Conservation (phyloP, 2,797 vertebrate genomes). For the Oryzias dopingdopingensis region DNA sequence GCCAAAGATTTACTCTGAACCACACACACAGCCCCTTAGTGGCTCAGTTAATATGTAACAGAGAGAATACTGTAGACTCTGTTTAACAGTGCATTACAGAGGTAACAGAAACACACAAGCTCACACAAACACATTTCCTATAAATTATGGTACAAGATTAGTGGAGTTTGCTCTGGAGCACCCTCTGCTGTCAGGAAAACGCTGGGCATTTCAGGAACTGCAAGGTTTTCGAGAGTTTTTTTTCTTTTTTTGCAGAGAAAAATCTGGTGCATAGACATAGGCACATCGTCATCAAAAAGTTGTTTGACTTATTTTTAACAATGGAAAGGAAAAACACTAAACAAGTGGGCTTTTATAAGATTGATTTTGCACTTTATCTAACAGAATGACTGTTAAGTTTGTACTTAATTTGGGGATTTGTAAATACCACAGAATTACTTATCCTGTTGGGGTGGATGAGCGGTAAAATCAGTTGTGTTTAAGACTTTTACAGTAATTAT, state of each 20-base stretch:
- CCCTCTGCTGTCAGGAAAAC: constrained; percentile 54
- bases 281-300: no score
- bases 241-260: background rate
- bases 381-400: no score
- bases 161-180: constrained; percentile 48
- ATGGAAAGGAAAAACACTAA: no score
- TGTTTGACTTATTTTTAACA: no score
- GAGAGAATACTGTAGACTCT: constrained; percentile 24
- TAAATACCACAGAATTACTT: no score
- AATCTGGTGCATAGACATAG: no score
- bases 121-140: constrained; percentile 12
- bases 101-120: constrained; percentile 7
- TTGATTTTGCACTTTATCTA: constrained; percentile 39
- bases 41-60: constrained; percentile 62
- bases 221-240: constrained; percentile 6
- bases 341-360: background rate
- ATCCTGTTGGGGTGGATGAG: constrained; percentile 18
- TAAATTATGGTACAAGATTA: constrained; percentile 19
- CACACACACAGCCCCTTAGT: constrained; percentile 31
- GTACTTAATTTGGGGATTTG: no score
- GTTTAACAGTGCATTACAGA: constrained; percentile 25
- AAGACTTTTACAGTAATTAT: no score
- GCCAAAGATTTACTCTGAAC: constrained; percentile 19
- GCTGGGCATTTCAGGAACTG: constrained; percentile 10
- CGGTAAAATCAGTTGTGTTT: constrained; percentile 38